Evolutionary conservation across 2,113 vertebrate species (phyloP), one percentile per base, ranked within the genome.

Genomic region (Catharus bicknelli): DNA sequence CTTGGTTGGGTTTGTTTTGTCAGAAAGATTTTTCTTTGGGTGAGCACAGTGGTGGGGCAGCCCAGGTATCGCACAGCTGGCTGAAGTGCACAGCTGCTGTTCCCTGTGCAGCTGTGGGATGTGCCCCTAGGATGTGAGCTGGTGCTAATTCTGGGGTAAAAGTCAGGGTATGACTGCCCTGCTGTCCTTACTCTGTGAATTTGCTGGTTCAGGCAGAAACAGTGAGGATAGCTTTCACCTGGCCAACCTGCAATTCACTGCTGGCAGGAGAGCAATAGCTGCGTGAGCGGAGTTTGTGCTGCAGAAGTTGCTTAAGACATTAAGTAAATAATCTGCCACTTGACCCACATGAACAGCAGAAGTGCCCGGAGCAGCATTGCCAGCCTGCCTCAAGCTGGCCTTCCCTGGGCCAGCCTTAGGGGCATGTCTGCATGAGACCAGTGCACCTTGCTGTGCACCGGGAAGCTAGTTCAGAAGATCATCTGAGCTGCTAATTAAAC

Each of bases 301-400:
- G 81, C 84, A 83, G 47, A 57, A 88, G 82, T 83, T 94, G 54
- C 70, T 88, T 77, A 67, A 91, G 73, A 83, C 9, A 1, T 63
- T 47, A 43, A 88, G 58, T 58, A 75, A 95, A 88, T 77, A 54
- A 73, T 64, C 63, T 77, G 82, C n/a, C 45, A 36, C 45, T 42
- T 50, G 20, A 62, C 48, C 55, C 72, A 26, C 29, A 14, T 13
- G 42, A 77, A 30, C 2, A 36, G 83, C 58, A 69, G 3, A 80
- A 88, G 59, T 43, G 63, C 63, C 62, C 0, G 0, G 47, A 66
- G 91, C 50, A 29, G 78, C 1, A 0, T 9, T 6, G 4, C 75
- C 13, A 48, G 32, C 43, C 34, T 83, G 40, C 86, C 78, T 25
- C 14, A 10, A 70, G 62, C 42, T 3, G 11, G n/a, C 69, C 15